Evolutionary conservation across 2,888 invertebrate species (phyloP).

Genomic region (Tortricodes alternella): DNA sequence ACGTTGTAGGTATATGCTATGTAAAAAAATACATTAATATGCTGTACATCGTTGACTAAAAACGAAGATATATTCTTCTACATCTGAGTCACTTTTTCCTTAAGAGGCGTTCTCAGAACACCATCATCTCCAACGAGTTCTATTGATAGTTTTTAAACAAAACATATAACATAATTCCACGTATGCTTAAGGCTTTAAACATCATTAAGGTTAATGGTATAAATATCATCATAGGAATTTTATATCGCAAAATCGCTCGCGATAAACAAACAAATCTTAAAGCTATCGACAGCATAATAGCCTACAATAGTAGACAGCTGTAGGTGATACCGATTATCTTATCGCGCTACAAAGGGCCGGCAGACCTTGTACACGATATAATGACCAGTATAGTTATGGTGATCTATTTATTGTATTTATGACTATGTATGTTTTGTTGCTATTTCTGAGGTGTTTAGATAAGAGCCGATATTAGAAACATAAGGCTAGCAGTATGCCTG

Average conservation of each 20-base stretch:
- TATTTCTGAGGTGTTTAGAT: conserved; percentile 9
- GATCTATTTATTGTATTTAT: conserved; percentile 6
- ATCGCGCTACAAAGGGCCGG: conserved; percentile 40
- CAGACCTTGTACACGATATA: conserved; percentile 35
- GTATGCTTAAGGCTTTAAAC: too few species aligned
- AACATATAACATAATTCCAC: too few species aligned
- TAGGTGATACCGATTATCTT: conserved; percentile 39
- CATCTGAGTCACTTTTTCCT: too few species aligned
- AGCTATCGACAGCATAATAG: conserved; percentile 28
- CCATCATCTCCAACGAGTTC: too few species aligned
- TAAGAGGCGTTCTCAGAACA: too few species aligned
- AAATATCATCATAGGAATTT: background rate
- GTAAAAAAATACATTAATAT: too few species aligned
- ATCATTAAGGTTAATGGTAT: too few species aligned
- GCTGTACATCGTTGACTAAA: too few species aligned
- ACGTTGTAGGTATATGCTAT: too few species aligned
- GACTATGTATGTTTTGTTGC: conserved; percentile 17
- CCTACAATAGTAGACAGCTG: conserved; percentile 31
- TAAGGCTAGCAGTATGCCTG: too few species aligned
- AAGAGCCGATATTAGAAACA: background rate
- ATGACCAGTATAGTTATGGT: conserved; percentile 34
- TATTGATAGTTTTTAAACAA: too few species aligned
- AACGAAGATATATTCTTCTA: too few species aligned
- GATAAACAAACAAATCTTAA: conserved; percentile 23
- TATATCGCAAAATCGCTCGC: conserved; percentile 1